A percentile compares a stretch with the other conserved stretches of the same genome.
Evolutionary conservation across 92 coral and sea anemone species (phyloP).

Genomic region (Galaxea fascicularis): DNA sequence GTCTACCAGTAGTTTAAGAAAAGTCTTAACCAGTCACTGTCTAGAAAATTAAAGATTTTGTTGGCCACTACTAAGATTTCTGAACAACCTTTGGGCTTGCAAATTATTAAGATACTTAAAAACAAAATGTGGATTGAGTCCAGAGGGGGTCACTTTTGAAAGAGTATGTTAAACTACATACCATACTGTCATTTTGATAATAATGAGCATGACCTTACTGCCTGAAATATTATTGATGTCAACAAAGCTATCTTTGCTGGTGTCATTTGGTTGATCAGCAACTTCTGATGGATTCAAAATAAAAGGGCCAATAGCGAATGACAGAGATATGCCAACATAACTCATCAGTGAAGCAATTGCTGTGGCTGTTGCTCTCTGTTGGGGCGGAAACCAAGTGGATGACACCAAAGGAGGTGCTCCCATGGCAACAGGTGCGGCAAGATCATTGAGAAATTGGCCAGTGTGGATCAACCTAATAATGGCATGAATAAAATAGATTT

Average conservation of each 20-base stretch:
- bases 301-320: conserved; percentile 95
- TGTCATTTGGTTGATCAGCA: conserved; percentile 29
- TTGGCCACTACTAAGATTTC: no score
- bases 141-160: no score
- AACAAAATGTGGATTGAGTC: no score
- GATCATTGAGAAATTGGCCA: conserved; percentile 92
- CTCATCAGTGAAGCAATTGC: conserved; percentile 92
- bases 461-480: conserved; percentile 78
- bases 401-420: conserved; percentile 96
- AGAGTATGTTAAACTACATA: neutral
- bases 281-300: conserved; percentile 82
- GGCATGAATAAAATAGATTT: neutral
- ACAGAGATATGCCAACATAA: conserved; percentile 87
- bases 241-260: neutral
- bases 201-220: neutral
- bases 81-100: no score
- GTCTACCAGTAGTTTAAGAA: no score
- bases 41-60: no score
- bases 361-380: conserved; percentile 96
- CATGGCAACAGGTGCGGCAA: conserved; percentile 97
- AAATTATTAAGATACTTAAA: no score
- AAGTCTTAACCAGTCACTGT: no score
- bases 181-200: neutral
- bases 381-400: conserved; percentile 98
- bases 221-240: neutral